A percentile compares a stretch with the other conserved stretches of the same genome.
Conservation (phyloP, 2,113 vertebrate genomes). For the Potamarius usumacintae region DNA sequence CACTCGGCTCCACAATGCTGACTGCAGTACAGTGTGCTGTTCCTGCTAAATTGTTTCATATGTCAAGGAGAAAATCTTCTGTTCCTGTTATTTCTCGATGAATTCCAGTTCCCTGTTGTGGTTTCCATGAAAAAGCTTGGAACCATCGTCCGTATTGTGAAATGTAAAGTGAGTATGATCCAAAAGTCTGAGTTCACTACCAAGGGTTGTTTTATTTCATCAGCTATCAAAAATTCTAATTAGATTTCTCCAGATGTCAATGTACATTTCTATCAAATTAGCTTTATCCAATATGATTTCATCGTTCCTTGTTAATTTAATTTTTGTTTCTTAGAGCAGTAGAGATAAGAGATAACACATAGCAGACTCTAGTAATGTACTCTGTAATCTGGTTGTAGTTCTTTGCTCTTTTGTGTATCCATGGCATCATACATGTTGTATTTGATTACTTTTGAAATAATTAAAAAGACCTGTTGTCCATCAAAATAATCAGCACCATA, state of each 20-base stretch:
- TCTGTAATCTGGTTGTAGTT: not conserved
- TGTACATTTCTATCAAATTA: not conserved
- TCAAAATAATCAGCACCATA: not conserved
- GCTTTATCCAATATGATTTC: not conserved
- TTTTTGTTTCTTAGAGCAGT: not conserved
- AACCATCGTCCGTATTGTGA: not conserved
- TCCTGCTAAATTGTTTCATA: slow-evolving; percentile 24
- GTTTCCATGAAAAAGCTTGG: slow-evolving; percentile 9
- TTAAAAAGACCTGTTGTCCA: not conserved
- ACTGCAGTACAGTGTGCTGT: not conserved
- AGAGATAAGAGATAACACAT: not conserved
- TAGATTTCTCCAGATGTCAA: slow-evolving; percentile 16
- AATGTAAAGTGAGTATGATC: not conserved
- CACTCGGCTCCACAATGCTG: not conserved
- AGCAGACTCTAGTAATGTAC: not conserved
- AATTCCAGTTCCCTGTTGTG: slow-evolving; percentile 14
- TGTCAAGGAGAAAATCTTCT: not conserved
- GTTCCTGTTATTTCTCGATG: slow-evolving; percentile 19
- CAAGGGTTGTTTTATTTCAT: slow-evolving; percentile 15
- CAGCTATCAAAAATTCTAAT: slow-evolving; percentile 18
- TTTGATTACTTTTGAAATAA: not conserved
- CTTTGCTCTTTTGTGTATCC: not conserved
- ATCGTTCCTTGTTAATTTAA: not conserved
- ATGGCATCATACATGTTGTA: not conserved
- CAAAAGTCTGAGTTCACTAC: slow-evolving; percentile 16